These are phyloP conservation scores for Rhodeus uyekii DNA, from an alignment of 2,797 vertebrate genomes.

Conservation along the genomic window DNA sequence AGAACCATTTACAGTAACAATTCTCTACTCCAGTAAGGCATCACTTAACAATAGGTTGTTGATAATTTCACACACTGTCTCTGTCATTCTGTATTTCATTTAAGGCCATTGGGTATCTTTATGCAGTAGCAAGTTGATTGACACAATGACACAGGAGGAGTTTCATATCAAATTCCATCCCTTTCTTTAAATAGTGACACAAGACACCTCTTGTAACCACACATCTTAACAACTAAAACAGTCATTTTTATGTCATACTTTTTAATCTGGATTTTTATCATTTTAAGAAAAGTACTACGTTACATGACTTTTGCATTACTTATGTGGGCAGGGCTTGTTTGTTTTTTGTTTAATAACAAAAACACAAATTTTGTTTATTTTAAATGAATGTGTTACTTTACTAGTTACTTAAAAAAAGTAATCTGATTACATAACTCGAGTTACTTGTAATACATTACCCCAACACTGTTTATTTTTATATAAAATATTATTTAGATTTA, in stretches of 20 bases:
- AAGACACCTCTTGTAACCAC: background rate
- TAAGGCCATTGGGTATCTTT: background rate
- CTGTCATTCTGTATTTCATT: background rate
- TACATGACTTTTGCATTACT: too few species aligned
- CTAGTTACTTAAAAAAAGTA: too few species aligned
- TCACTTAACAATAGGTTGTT: background rate
- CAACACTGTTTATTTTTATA: too few species aligned
- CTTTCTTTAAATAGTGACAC: background rate
- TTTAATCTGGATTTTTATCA: too few species aligned
- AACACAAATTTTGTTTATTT: too few species aligned
- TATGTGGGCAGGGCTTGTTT: too few species aligned
- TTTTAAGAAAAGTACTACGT: too few species aligned
- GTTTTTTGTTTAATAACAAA: too few species aligned
- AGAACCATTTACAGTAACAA: background rate
- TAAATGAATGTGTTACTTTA: too few species aligned
- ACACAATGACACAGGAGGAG: background rate
- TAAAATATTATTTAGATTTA: background rate
- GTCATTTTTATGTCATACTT: background rate
- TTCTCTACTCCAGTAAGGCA: background rate
- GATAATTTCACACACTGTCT: background rate
- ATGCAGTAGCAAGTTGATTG: background rate
- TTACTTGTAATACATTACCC: too few species aligned
- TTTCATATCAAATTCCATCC: background rate
- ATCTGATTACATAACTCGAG: too few species aligned
- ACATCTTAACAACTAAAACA: background rate